Evolutionary conservation across 2,797 vertebrate species (phyloP).

Genomic region (Arctocebus calabarensis): DNA sequence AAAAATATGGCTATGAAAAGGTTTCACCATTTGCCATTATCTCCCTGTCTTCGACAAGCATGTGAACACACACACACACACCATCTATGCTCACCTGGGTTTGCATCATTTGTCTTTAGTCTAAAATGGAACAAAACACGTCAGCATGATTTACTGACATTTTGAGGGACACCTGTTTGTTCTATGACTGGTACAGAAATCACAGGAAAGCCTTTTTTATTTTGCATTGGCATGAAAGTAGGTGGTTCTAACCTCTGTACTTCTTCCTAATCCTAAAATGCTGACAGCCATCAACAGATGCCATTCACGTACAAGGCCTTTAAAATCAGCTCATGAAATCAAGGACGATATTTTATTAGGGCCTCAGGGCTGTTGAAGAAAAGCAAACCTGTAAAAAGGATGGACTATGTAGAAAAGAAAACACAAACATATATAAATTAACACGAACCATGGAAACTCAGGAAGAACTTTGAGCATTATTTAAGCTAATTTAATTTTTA

Average conservation of each 20-base stretch:
- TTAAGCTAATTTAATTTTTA: not conserved
- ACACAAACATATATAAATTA: not conserved
- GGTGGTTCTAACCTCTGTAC: not conserved
- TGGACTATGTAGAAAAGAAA: not conserved
- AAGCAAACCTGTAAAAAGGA: not conserved
- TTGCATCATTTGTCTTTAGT: not conserved
- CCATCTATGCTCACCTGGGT: not conserved
- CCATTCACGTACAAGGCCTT: not conserved
- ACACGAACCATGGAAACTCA: not conserved
- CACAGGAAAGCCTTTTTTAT: not conserved
- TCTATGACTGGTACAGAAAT: not conserved
- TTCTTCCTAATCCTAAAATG: not conserved
- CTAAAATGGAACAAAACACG: not conserved
- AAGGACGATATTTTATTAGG: not conserved
- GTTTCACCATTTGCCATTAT: rapidly evolving
- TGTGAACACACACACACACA: not conserved
- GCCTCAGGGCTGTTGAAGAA: not conserved
- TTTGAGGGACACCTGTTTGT: not conserved
- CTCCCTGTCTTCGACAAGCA: too few relatives aligned
- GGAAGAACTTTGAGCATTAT: not conserved
- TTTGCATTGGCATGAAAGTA: not conserved
- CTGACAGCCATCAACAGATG: not conserved
- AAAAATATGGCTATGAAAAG: not conserved
- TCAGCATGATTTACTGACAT: not conserved
- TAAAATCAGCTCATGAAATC: not conserved